Evolutionary conservation across 2,797 vertebrate species (phyloP).

Genomic region (Falco biarmicus): DNA sequence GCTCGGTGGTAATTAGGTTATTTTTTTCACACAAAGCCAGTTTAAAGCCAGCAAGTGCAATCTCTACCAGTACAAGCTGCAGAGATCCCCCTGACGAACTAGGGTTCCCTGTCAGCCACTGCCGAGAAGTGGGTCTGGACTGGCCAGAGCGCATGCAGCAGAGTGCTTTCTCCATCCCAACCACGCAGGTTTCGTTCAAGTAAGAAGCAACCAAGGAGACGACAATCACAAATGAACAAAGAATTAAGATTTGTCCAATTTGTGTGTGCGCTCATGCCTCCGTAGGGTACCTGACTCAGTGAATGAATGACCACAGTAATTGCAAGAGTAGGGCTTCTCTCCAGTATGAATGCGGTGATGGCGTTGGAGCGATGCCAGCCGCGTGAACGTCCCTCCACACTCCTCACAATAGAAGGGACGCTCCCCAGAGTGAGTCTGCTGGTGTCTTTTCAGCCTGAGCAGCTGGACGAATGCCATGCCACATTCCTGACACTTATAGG

Average conservation of each 20-base stretch:
- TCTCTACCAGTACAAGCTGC: neutral
- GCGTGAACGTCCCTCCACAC: constrained; percentile 34
- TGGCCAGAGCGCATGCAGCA: neutral
- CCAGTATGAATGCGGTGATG: constrained; percentile 49
- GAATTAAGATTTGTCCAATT: neutral
- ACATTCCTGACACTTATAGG: constrained; percentile 60
- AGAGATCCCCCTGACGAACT: neutral
- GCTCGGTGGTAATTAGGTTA: neutral
- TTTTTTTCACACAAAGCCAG: neutral
- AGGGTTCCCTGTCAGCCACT: neutral
- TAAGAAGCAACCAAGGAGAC: neutral
- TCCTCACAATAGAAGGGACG: constrained; percentile 41
- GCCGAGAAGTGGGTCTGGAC: neutral
- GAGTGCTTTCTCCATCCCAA: neutral
- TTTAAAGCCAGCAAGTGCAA: neutral
- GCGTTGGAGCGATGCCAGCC: constrained; percentile 29
- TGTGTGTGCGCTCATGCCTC: constrained; percentile 48
- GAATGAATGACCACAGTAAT: constrained; percentile 38
- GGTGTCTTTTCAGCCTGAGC: constrained; percentile 60
- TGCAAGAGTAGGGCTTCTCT: constrained; percentile 58
- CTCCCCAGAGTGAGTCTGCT: constrained; percentile 48
- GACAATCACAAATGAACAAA: neutral
- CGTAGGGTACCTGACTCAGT: constrained; percentile 11
- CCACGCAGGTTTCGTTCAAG: neutral
- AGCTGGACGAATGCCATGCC: constrained; percentile 57